Conservation (phyloP, 2,888 invertebrate genomes). For the Eupithecia vulgata region DNA sequence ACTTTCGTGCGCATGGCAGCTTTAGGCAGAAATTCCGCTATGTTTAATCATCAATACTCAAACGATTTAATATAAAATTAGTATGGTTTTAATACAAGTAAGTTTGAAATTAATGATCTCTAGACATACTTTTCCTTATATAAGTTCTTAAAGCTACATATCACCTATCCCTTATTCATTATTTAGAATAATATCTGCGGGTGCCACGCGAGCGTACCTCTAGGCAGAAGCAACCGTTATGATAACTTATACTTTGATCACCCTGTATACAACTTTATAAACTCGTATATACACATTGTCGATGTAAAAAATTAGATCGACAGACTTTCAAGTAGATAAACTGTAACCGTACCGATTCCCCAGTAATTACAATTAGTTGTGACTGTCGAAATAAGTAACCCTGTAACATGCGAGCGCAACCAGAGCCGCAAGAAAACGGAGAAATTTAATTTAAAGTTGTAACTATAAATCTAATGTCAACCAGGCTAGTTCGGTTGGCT, state of each 20-base stretch:
- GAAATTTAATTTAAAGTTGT: constrained; percentile 15
- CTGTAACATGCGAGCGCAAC: constrained; percentile 11
- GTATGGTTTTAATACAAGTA: background rate
- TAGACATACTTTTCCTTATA: background rate
- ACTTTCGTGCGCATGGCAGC: background rate
- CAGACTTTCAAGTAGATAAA: background rate
- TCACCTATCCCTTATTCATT: background rate
- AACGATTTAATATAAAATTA: background rate
- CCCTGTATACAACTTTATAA: background rate
- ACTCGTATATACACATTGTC: background rate
- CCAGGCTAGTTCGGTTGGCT: constrained; percentile 2
- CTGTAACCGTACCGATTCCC: background rate
- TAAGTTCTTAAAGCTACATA: background rate
- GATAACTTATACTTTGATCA: background rate
- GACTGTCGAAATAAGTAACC: constrained; percentile 10
- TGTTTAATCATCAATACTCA: background rate
- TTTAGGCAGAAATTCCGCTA: background rate
- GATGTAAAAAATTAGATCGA: background rate
- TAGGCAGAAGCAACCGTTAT: background rate
- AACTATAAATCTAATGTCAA: constrained; percentile 13
- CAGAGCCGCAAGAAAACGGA: constrained; percentile 11
- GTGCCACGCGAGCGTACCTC: background rate
- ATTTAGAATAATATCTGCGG: background rate
- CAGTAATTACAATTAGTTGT: constrained; percentile 9
- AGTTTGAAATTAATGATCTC: background rate